A percentile compares a stretch with the other conserved stretches of the same genome.
These are phyloP conservation scores for Heliothis subflexa DNA, from an alignment of 1,140 invertebrate species.

Conservation along the genomic window DNA sequence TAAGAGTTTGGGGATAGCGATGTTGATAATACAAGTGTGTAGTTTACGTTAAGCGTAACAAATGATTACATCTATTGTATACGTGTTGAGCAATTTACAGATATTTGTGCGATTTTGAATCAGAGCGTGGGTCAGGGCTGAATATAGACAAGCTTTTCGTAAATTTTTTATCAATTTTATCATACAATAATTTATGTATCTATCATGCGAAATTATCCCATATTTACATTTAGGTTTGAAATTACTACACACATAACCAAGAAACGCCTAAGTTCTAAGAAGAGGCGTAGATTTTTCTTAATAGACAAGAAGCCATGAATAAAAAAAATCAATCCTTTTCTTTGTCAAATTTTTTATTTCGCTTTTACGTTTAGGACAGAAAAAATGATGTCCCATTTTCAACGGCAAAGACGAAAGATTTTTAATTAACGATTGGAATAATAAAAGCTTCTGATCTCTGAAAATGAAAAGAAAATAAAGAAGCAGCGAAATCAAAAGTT, in stretches of 20 bases:
- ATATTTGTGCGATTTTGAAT: conserved; percentile 20
- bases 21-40: conserved; percentile 8
- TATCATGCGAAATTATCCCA: too few relatives aligned
- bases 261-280: too few relatives aligned
- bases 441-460: conserved; percentile 13
- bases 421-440: conserved; percentile 27
- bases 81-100: conserved; percentile 9
- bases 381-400: neutral
- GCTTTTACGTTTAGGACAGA: too few relatives aligned
- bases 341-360: neutral
- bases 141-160: neutral
- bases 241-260: too few relatives aligned
- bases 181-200: too few relatives aligned
- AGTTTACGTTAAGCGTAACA: conserved; percentile 11
- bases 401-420: conserved; percentile 7
- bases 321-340: neutral
- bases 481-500: conserved; percentile 30
- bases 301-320: too few relatives aligned
- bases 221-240: too few relatives aligned
- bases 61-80: conserved; percentile 10
- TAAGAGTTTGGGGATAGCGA: neutral
- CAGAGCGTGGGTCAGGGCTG: neutral
- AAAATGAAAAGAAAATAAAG: conserved; percentile 32
- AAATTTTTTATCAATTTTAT: too few relatives aligned
- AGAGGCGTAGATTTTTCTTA: too few relatives aligned